phyloP scores from a whole-genome alignment of 2,113 vertebrate species.

The Chunga burmeisteri region DNA sequence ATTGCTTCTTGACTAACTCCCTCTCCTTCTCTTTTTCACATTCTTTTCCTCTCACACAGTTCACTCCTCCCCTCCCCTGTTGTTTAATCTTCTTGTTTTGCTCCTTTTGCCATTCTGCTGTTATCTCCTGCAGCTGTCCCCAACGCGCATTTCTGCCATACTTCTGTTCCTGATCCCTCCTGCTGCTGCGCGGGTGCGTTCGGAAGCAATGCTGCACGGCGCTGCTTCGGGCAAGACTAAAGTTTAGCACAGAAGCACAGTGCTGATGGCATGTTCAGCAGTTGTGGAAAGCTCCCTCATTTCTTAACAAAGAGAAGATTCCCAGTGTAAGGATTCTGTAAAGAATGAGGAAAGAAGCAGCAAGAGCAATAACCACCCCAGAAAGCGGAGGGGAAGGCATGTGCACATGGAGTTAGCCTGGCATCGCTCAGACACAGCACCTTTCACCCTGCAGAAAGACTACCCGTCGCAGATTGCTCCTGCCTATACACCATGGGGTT shows the following conservation, averaged over 20 bases:
- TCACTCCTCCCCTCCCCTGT: not conserved
- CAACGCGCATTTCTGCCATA: not conserved
- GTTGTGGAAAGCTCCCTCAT: not conserved
- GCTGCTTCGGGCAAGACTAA: not conserved
- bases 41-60: not conserved
- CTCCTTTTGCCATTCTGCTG: not conserved
- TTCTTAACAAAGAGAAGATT: not conserved
- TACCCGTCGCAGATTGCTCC: not conserved
- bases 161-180: not conserved
- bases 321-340: not conserved
- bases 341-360: not conserved
- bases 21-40: not conserved
- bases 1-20: not conserved
- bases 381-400: not conserved
- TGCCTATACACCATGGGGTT: rapidly evolving
- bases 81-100: not conserved
- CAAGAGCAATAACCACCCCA: not conserved
- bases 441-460: not conserved
- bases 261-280: not conserved
- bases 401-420: no score
- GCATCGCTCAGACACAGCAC: not conserved
- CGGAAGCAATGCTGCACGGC: not conserved
- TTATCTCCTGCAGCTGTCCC: not conserved
- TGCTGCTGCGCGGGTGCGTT: not conserved
- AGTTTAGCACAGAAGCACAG: not conserved